These are phyloP conservation scores for Batillaria attramentaria DNA, from an alignment of 1,140 invertebrate genomes.

Conservation along the genomic window DNA sequence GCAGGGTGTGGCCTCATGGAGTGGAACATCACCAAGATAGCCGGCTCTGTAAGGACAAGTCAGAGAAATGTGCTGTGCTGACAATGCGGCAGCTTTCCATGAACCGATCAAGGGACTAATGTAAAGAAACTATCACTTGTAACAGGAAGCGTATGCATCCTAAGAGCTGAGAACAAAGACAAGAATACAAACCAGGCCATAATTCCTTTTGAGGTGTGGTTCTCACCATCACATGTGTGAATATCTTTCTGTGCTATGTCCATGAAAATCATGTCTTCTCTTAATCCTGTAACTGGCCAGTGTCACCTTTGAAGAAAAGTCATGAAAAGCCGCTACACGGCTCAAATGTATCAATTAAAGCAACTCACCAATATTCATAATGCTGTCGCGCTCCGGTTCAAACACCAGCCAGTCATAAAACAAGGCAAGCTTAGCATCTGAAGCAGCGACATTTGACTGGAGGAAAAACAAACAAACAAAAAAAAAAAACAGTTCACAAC, in stretches of 20 bases:
- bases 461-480: conserved; percentile 6
- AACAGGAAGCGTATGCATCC: too few species aligned
- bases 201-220: background rate
- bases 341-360: conserved; percentile 11
- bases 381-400: conserved; percentile 95
- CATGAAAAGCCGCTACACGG: too few species aligned
- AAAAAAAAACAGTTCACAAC: background rate
- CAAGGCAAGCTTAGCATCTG: conserved; percentile 95
- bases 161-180: background rate
- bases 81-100: too few species aligned
- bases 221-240: background rate
- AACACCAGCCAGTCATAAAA: conserved; percentile 99
- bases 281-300: too few species aligned
- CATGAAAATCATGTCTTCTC: too few species aligned
- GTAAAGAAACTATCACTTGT: background rate
- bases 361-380: conserved; percentile 92
- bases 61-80: too few species aligned
- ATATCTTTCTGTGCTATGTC: background rate
- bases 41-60: conserved; percentile 85
- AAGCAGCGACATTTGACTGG: conserved; percentile 86
- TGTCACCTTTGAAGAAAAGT: too few species aligned
- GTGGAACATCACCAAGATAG: conserved; percentile 97
- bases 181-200: background rate
- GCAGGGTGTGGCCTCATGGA: conserved; percentile 96
- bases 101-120: background rate